Conservation (phyloP, 1,140 invertebrate genomes). For the Trichonephila clavipes region DNA sequence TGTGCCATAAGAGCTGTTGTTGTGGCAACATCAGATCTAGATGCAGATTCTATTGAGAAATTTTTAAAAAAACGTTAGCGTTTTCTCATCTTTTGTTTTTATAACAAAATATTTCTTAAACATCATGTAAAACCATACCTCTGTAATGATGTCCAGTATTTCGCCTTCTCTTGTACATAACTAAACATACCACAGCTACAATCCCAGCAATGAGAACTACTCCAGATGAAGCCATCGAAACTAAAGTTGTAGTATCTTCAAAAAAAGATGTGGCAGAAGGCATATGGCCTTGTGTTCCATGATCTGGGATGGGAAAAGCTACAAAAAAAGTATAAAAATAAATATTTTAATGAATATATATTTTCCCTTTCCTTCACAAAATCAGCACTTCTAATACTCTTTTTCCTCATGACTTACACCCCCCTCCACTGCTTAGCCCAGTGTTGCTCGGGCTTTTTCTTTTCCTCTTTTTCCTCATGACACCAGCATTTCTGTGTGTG, state of each 20-base stretch:
- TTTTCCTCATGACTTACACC: no score
- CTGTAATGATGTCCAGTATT: conserved; percentile 76
- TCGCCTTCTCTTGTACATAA: conserved; percentile 77
- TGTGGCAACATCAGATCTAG: conserved; percentile 74
- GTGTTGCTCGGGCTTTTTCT: no score
- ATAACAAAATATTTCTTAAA: background rate
- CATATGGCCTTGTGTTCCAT: conserved; percentile 70
- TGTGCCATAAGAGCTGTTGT: conserved; percentile 77
- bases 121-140: conserved; percentile 47
- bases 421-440: no score
- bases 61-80: background rate
- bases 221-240: conserved; percentile 78
- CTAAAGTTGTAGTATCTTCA: conserved; percentile 78
- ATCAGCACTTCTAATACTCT: no score
- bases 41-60: background rate
- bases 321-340: background rate
- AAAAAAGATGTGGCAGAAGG: conserved; percentile 75
- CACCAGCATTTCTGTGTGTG: no score
- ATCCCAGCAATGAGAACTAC: conserved; percentile 78
- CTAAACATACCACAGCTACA: conserved; percentile 78
- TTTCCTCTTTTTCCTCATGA: no score
- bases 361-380: no score
- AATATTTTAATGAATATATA: background rate
- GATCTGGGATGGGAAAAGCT: conserved; percentile 65
- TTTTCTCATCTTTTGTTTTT: background rate